Evolutionary conservation across 92 coral and sea anemone species (phyloP), one percentile per base, ranked within the genome.

Genomic region (Actinernus sp.): DNA sequence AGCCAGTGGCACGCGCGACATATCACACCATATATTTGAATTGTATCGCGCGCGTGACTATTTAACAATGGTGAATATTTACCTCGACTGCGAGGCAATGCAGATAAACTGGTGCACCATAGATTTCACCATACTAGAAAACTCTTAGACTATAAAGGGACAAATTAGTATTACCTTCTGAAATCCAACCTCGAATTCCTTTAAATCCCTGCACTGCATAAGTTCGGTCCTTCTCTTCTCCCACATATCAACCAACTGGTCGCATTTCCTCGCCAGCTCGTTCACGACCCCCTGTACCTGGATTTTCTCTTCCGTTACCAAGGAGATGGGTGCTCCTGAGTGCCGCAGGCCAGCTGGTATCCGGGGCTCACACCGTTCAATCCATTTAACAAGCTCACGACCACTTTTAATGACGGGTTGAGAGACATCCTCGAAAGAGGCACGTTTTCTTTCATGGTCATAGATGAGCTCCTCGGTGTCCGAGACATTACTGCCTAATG

Each of bases 151-250:
- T 37, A 37, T 8, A n/a, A 37, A 8, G 43, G 8, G 8, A n/a
- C 61, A 61, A 43, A 27, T n/a, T n/a, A n/a, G n/a, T n/a, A n/a
- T n/a, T 32, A 95, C 99, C 97, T 87, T 78, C 48, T 91, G 71
- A 57, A 86, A 95, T 37, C 93, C 99, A 43, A 71, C 63, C 57
- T 91, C 95, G 70, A 95, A 95, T 52, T 86, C 86, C 36, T 61
- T 77, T 32, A 95, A 49, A 58, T 86, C 81, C 53, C 79, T 64
- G 11, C 86, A 74, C 83, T 90, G 97, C 33, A 88, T 56, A 41
- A 86, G 62, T 31, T 90, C 97, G 16, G 90, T 81, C 75, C 75
- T 78, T 55, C 97, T 71, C 16, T 81, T 88, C 12, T 91, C 83
- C 95, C 90, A 92, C 79, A 68, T 84, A 47, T 72, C 87, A 46